Evolutionary conservation across 1,140 invertebrate species (phyloP).

Genomic region (Gonatopus flavifemur): DNA sequence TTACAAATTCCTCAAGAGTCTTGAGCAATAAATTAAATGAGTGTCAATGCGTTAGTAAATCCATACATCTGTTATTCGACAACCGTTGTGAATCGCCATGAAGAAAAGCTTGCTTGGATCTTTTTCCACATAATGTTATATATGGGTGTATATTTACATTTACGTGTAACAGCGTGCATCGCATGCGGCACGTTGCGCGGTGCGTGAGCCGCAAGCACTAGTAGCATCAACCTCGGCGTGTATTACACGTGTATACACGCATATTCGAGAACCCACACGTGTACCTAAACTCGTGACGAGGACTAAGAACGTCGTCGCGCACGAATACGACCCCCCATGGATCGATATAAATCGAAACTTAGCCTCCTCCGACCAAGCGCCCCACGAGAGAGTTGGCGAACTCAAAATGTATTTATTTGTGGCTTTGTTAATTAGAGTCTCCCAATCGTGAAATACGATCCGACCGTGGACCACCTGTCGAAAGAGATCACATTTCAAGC

Average conservation of each 20-base stretch:
- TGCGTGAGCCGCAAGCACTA: constrained; percentile 12
- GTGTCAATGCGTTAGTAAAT: no score
- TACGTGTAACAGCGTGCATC: no score
- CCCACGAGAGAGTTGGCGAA: constrained; percentile 5
- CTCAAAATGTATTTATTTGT: constrained; percentile 30
- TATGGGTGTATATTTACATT: no score
- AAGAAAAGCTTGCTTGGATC: no score
- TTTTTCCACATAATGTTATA: no score
- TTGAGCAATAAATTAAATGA: no score
- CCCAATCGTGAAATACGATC: constrained; percentile 38
- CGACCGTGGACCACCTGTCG: constrained; percentile 34
- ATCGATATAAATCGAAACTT: constrained; percentile 38
- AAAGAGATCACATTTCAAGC: constrained; percentile 21
- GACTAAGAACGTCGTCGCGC: constrained; percentile 24
- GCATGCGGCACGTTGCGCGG: constrained; percentile 20
- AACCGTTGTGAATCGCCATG: no score
- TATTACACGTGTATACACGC: constrained; percentile 25
- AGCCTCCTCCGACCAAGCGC: constrained; percentile 25
- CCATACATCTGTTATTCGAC: no score
- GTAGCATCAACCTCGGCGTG: constrained; percentile 18
- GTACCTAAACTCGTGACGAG: constrained; percentile 19
- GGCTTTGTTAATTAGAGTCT: constrained; percentile 33
- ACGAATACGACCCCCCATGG: constrained; percentile 36
- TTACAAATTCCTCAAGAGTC: no score
- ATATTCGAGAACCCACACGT: constrained; percentile 1